A percentile compares a stretch with the other conserved stretches of the same genome.
These are phyloP conservation scores for Bhutanitis thaidina DNA, from an alignment of 2,888 invertebrate genomes.

Conservation along the genomic window DNA sequence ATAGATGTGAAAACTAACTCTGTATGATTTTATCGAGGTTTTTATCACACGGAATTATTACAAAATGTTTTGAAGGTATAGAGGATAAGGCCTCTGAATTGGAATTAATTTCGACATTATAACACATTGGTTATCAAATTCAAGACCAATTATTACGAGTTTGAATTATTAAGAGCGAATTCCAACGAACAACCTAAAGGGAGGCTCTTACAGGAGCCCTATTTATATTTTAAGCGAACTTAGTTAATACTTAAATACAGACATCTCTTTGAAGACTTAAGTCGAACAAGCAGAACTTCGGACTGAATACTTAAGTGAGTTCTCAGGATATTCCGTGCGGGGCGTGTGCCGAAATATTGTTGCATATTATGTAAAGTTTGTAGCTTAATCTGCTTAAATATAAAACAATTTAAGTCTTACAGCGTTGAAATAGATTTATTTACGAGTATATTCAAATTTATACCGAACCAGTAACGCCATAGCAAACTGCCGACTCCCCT, in stretches of 20 bases:
- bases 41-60: no score
- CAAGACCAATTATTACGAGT: neutral
- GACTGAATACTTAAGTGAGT: constrained; percentile 26
- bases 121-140: no score
- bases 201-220: constrained; percentile 3
- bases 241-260: constrained; percentile 24
- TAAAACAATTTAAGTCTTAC: constrained; percentile 3
- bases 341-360: constrained; percentile 23
- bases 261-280: constrained; percentile 26
- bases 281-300: constrained; percentile 23
- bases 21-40: no score
- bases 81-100: no score
- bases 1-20: no score
- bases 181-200: neutral
- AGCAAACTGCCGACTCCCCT: no score
- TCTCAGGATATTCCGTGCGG: constrained; percentile 15
- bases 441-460: no score
- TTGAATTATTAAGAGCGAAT: constrained; percentile 9
- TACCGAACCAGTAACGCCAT: no score
- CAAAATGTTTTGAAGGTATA: no score
- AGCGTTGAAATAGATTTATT: no score
- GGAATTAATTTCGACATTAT: no score
- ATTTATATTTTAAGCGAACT: constrained; percentile 22
- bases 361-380: constrained; percentile 16
- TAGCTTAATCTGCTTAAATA: constrained; percentile 17